Conservation (phyloP, 2,797 vertebrate genomes). For the Pseudochirops cupreus region DNA sequence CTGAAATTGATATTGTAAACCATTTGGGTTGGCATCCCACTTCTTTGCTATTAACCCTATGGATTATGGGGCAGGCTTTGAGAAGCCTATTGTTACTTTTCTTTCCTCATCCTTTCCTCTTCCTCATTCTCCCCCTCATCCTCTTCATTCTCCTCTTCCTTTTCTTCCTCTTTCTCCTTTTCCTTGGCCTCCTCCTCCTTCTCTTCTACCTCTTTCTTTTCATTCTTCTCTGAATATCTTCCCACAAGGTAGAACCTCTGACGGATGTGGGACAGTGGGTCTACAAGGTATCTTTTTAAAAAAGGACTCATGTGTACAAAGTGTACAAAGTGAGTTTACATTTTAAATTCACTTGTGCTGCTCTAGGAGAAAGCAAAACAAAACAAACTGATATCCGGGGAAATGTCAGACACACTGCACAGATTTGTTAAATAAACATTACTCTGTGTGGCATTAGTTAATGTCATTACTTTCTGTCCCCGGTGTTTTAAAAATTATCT, state of each 20-base stretch:
- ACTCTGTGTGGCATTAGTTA: constrained; percentile 80
- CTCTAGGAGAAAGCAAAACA: constrained; percentile 79
- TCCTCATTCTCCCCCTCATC: neutral
- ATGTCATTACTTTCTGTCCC: constrained; percentile 79
- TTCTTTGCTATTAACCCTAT: neutral
- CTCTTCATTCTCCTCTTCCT: neutral
- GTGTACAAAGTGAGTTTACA: constrained; percentile 80
- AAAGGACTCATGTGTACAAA: constrained; percentile 75
- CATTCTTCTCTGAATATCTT: constrained; percentile 67
- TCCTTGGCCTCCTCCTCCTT: neutral
- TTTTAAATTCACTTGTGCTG: constrained; percentile 80
- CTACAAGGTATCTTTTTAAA: constrained; percentile 74
- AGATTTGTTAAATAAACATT: constrained; percentile 84
- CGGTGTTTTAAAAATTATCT: constrained; percentile 78
- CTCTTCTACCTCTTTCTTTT: neutral
- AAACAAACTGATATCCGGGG: constrained; percentile 81
- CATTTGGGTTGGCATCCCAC: neutral
- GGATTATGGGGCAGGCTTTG: neutral
- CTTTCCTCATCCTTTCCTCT: neutral
- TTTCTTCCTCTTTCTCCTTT: neutral
- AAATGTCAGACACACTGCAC: constrained; percentile 80
- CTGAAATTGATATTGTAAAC: neutral
- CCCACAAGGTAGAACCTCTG: constrained; percentile 73
- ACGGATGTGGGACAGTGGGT: constrained; percentile 60
- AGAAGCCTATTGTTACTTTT: neutral